phyloP scores from a whole-genome alignment of 2,797 vertebrate species.

The Paramormyrops hopkinsi region DNA sequence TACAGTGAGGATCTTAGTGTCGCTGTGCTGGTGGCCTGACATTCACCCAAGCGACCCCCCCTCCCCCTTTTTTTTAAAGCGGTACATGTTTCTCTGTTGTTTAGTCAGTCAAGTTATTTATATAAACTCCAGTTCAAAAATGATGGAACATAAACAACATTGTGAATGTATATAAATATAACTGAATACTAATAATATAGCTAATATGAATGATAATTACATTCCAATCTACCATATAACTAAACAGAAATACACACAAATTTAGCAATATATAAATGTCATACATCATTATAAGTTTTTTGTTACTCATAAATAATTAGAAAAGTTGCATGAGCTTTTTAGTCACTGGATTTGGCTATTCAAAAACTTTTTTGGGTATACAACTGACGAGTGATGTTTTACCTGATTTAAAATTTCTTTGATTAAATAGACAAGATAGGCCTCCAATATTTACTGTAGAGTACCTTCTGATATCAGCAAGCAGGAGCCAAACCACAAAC shows the following conservation, averaged over 20 bases:
- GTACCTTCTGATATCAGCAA: background rate
- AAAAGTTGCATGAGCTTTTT: background rate
- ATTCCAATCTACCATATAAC: background rate
- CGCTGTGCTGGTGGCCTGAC: background rate
- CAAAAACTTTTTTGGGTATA: background rate
- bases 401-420: background rate
- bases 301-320: background rate
- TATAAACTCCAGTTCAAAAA: background rate
- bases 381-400: background rate
- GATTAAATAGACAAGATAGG: background rate
- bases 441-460: background rate
- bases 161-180: background rate
- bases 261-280: background rate
- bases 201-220: background rate
- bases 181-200: background rate
- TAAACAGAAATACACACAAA: background rate
- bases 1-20: background rate
- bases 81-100: background rate
- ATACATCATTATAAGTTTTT: background rate
- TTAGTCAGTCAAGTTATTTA: background rate
- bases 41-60: background rate
- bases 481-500: conserved; percentile 1
- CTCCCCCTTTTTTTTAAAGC: background rate
- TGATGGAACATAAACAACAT: background rate
- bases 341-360: background rate